phyloP scores from a whole-genome alignment of 2,888 invertebrate species.

The Plagiodera versicolora region DNA sequence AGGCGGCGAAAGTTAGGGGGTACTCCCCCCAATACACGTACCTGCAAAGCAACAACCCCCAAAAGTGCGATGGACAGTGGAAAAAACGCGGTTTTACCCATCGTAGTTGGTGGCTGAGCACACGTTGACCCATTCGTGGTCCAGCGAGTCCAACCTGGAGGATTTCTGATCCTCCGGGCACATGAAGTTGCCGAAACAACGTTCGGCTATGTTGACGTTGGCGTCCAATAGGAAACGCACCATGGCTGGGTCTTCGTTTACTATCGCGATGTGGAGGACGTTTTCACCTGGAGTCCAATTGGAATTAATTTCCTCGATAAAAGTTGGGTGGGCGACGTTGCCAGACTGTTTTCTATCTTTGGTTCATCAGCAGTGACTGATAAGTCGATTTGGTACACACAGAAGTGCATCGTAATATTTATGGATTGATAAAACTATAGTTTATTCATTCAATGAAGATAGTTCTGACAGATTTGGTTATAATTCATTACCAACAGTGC shows the following conservation, averaged over 20 bases:
- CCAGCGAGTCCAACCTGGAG: constrained; percentile 80
- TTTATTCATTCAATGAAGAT: too few relatives aligned
- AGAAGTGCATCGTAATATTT: too few relatives aligned
- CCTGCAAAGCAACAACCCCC: constrained; percentile 55
- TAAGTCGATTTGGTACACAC: too few relatives aligned
- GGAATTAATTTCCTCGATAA: too few relatives aligned
- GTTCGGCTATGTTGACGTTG: constrained; percentile 87
- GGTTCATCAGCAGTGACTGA: too few relatives aligned
- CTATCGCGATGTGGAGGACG: constrained; percentile 95
- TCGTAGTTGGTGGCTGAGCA: constrained; percentile 80
- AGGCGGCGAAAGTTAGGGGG: constrained; percentile 94
- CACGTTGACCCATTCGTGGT: constrained; percentile 90
- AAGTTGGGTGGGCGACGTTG: too few relatives aligned
- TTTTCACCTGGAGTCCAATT: constrained; percentile 85
- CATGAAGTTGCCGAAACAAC: constrained; percentile 97
- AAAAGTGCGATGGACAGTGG: not conserved
- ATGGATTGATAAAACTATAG: too few relatives aligned
- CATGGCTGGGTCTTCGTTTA: constrained; percentile 98
- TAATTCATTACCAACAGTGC: too few relatives aligned
- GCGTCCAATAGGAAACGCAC: constrained; percentile 92
- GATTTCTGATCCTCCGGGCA: constrained; percentile 97
- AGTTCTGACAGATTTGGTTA: too few relatives aligned
- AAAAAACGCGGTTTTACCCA: constrained; percentile 61
- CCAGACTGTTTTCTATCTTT: too few relatives aligned
- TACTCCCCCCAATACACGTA: constrained; percentile 99